phyloP scores from a whole-genome alignment of 1,140 invertebrate species.

The Hypsibius dujardini region DNA sequence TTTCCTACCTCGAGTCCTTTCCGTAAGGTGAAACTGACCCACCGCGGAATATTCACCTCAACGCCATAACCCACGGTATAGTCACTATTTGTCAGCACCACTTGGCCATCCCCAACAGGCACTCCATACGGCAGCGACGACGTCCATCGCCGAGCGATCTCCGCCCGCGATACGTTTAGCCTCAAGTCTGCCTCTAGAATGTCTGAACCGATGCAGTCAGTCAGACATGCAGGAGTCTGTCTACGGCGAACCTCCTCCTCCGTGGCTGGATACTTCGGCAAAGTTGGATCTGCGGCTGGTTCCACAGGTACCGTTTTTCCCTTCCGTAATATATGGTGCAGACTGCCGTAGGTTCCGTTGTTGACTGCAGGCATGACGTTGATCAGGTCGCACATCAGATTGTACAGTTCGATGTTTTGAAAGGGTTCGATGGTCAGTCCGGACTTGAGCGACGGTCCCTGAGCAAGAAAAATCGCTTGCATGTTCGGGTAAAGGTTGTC shows the following conservation, averaged over 20 bases:
- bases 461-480: conserved; percentile 50
- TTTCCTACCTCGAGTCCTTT: no score
- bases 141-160: not conserved
- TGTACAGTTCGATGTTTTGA: conserved; percentile 46
- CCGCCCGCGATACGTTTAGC: not conserved
- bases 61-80: no score
- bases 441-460: conserved; percentile 44
- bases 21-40: no score
- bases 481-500: conserved; percentile 41
- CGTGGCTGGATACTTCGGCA: not conserved
- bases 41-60: no score
- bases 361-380: conserved; percentile 35
- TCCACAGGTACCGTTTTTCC: not conserved
- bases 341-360: conserved; percentile 32
- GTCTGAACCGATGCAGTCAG: not conserved
- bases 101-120: not conserved
- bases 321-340: not conserved
- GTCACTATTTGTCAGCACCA: no score
- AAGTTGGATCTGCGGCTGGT: not conserved
- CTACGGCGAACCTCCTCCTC: not conserved
- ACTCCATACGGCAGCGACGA: not conserved
- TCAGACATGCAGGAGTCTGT: not conserved
- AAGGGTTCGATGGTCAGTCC: conserved; percentile 40
- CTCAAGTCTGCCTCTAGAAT: not conserved
- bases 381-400: conserved; percentile 46